A percentile compares a stretch with the other conserved stretches of the same genome.
Conservation (phyloP, 2,797 vertebrate genomes). For the Oreortyx pictus region DNA sequence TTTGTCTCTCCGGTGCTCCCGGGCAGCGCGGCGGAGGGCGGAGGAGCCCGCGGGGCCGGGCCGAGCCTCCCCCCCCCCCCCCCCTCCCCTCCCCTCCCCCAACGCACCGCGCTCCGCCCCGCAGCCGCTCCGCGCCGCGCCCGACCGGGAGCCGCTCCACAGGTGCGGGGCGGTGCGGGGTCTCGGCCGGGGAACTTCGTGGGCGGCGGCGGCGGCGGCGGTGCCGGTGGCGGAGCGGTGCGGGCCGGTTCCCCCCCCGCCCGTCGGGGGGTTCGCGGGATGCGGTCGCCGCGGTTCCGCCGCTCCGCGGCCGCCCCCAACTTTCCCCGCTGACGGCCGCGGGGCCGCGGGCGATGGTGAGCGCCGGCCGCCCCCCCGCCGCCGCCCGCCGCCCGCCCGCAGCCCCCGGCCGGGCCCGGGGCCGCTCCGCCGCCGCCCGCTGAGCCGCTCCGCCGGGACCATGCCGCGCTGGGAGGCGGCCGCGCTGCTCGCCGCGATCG, state of each 20-base stretch:
- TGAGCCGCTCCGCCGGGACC: neutral
- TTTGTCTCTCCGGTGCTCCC: slow-evolving; percentile 22
- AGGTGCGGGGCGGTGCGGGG: neutral
- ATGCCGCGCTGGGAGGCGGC: slow-evolving; percentile 83
- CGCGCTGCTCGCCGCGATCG: slow-evolving; percentile 83
- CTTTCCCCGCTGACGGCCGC: slow-evolving; percentile 5
- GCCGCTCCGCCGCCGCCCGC: neutral
- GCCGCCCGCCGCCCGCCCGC: neutral
- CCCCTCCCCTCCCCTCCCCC: neutral
- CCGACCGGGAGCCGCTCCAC: neutral
- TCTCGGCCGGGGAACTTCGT: too few species aligned
- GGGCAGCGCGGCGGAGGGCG: neutral
- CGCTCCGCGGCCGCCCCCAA: neutral
- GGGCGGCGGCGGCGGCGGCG: too few species aligned
- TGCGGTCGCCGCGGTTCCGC: slow-evolving; percentile 14
- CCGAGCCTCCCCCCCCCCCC: neutral
- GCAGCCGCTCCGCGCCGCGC: too few species aligned
- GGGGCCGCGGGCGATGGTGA: slow-evolving; percentile 11
- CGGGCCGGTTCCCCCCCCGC: neutral
- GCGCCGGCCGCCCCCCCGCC: neutral
- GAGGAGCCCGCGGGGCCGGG: neutral
- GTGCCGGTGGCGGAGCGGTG: neutral
- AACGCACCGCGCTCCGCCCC: too few species aligned
- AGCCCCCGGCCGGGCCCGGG: neutral
- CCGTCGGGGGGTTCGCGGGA: neutral